Base-by-base conservation (phyloP, 2,888 invertebrate genomes). In the Melikaiella ostensackeni region DNA sequence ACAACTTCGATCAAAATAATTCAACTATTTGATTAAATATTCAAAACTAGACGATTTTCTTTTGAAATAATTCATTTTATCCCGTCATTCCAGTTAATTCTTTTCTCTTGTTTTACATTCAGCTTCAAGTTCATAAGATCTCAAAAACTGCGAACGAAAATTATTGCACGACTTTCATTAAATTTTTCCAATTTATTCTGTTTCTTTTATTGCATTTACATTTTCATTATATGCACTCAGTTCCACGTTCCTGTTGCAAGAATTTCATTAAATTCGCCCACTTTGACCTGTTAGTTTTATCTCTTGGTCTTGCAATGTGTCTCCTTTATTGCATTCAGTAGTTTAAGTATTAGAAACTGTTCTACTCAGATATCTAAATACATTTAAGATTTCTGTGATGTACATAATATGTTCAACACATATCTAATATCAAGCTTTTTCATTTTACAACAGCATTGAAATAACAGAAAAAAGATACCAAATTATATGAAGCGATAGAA, bases 201-300 rank as follows among this genome's bases (percentile, higher is more conserved):
- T 19, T 7, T 9, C 19, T 66, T 46, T 46, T 66, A 27, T 66
- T 66, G 42, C 64, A 70, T 70, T 50, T 70, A 5, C 30, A n/a
- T 55, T 70, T 27, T 50, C 30, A 30, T 50, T 50, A 46, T 16
- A 27, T 70, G n/a, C 30, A 50, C 11, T 55, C 9, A 30, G n/a
- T 24, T 19, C 16, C 1, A 24, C 16, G 7, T 27, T 24, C 16
- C 13, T 16, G 24, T 70, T 27, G 9, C n/a, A 70, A 33, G 46
- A 70, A 70, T 70, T 70, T 70, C 50, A 70, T 70, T 70, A 50
- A 55, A 70, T 70, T 70, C 27, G 11, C n/a, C 19, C 0, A 30
- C n/a, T 50, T 27, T 64, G 21, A 42, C 24, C 16, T 42, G 24
- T 0, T 6, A 59, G 24, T 64, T 64, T n/a, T 35, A 42, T 64